A percentile compares a stretch with the other conserved stretches of the same genome.
phyloP scores from a whole-genome alignment of 2,797 vertebrate genomes.

The Ceryle rudis region DNA sequence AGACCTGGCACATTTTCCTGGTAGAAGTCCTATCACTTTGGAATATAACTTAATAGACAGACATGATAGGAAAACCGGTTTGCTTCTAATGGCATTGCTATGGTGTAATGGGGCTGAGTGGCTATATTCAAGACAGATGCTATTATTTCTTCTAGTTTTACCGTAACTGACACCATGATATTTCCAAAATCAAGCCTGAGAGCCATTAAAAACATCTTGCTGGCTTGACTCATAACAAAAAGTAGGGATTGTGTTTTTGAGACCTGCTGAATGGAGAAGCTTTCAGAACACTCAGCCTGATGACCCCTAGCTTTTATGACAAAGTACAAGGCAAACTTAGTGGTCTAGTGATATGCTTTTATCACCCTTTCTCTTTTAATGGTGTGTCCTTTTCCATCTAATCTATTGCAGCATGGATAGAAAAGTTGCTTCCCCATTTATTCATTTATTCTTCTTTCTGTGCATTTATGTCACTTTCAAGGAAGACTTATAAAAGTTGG shows the following conservation, averaged over 20 bases:
- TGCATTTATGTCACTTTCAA: background rate
- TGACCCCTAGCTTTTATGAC: constrained; percentile 18
- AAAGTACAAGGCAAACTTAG: constrained; percentile 39
- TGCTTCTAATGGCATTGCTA: constrained; percentile 22
- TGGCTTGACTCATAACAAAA: constrained; percentile 35
- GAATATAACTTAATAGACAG: constrained; percentile 28
- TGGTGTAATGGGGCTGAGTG: constrained; percentile 1
- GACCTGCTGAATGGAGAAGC: constrained; percentile 25
- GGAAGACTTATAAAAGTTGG: background rate
- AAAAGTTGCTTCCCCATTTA: background rate
- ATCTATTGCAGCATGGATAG: background rate
- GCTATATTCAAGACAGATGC: constrained; percentile 18
- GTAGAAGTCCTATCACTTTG: background rate
- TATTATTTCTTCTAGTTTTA: constrained; percentile 52
- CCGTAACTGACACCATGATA: constrained; percentile 28
- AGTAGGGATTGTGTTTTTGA: background rate
- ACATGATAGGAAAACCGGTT: constrained; percentile 4
- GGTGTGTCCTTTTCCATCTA: background rate
- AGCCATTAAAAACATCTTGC: constrained; percentile 47
- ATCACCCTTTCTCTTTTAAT: constrained; percentile 14
- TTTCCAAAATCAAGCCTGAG: constrained; percentile 58
- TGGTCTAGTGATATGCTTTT: background rate
- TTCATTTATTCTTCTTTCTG: background rate
- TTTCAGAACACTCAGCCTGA: constrained; percentile 56
- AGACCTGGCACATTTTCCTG: background rate